Base-by-base conservation (phyloP, 2,797 vertebrate genomes). In the Xyrichtys novacula region DNA sequence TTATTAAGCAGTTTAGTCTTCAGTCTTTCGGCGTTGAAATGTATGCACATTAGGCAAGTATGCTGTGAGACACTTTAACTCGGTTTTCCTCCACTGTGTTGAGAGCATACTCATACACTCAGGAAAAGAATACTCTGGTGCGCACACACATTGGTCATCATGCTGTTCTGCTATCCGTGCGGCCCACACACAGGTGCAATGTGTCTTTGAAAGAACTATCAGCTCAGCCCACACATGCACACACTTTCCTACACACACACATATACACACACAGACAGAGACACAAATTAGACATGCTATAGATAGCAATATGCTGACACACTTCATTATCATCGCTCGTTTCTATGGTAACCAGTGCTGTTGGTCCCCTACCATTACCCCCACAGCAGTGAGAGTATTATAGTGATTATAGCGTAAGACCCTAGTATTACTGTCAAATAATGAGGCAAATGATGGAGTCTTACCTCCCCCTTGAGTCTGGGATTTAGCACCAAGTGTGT, bases 271-370 rank as follows among this genome's bases (percentile, higher is more conserved):
- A 61, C 20, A 61, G 34, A 52, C 20, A 56, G 6, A 58, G 47
- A 71, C 71, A 80, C 65, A 76, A 44, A 81, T 76, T 74, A 85
- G 71, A 83, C 49, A 4, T 55, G 55, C 87, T 91, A 89, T 88
- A 90, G 64, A 91, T 89, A 90, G 85, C 72, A 78, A 83, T 90
- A 88, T 80, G 70, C 78, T 81, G 81, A 76, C 77, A 87, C 40
- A 46, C 70, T 86, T 86, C 73, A 84, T 88, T 89, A 86, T 84
- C 70, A 42, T 83, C 58, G 65, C 67, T 57, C 2, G 82, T 91
- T 91, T 79, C 91, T 56, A 87, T 85, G 82, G 88, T 64, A 81
- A 89, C 90, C 15, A 32, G 40, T 57, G 54, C 71, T 36, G 83
- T 83, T 74, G 74, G 71, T 85, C 65, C 54, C 54, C 78, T 78